Evolutionary conservation across 2,797 vertebrate genomes (phyloP).

Genomic region (Sphaeramia orbicularis): DNA sequence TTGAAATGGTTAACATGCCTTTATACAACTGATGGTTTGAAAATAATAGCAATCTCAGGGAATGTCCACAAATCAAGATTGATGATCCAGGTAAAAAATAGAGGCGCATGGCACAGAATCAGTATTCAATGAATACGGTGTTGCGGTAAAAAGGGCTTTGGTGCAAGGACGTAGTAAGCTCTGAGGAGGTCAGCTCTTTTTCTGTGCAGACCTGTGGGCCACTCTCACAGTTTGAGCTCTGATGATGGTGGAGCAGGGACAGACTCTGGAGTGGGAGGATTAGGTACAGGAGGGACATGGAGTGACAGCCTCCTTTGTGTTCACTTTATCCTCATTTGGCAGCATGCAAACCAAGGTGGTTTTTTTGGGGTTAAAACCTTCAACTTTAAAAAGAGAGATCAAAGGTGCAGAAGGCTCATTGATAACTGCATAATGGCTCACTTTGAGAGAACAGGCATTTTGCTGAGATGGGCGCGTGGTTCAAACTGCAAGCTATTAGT

Average conservation of each 20-base stretch:
- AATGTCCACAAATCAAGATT: constrained; percentile 57
- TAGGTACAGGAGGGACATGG: constrained; percentile 70
- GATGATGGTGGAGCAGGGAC: constrained; percentile 61
- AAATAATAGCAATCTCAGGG: constrained; percentile 41
- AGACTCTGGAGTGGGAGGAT: constrained; percentile 79
- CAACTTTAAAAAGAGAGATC: constrained; percentile 67
- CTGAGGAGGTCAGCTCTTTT: constrained; percentile 74
- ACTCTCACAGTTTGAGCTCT: constrained; percentile 71
- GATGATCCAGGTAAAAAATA: constrained; percentile 59
- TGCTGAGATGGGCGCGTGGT: constrained; percentile 63
- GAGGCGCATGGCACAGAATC: constrained; percentile 47
- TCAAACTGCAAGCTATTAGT: constrained; percentile 80
- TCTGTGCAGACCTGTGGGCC: constrained; percentile 69
- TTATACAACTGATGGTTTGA: constrained; percentile 37
- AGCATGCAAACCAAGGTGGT: constrained; percentile 54
- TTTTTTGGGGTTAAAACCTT: constrained; percentile 60
- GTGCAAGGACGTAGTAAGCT: constrained; percentile 77
- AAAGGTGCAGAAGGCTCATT: constrained; percentile 73
- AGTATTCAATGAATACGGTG: constrained; percentile 59
- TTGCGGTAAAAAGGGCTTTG: constrained; percentile 70
- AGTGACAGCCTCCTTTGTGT: constrained; percentile 72
- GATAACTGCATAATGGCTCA: constrained; percentile 80
- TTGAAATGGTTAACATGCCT: constrained; percentile 36
- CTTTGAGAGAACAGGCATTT: constrained; percentile 73
- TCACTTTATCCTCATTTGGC: constrained; percentile 67